A percentile compares a stretch with the other conserved stretches of the same genome.
phyloP scores from a whole-genome alignment of 2,113 vertebrate genomes.

The Antigone vipio region DNA sequence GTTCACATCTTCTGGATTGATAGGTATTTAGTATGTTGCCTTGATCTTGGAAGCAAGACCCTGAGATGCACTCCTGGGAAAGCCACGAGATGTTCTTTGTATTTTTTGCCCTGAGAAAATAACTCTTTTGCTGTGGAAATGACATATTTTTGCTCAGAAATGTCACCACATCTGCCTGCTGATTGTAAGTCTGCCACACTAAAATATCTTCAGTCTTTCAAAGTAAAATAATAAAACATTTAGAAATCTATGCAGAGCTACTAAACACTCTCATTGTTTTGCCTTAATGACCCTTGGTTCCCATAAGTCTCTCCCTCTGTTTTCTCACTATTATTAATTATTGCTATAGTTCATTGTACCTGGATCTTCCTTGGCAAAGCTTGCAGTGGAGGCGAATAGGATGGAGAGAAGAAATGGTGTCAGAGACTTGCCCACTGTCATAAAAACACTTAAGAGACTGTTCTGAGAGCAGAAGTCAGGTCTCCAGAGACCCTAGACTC shows the following conservation, averaged over 20 bases:
- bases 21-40: conserved; percentile 30
- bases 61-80: conserved; percentile 40
- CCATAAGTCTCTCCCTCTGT: neutral
- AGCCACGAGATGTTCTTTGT: neutral
- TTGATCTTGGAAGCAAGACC: conserved; percentile 40
- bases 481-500: neutral
- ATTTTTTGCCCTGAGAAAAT: conserved; percentile 4
- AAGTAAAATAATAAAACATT: conserved; percentile 21
- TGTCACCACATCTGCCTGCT: neutral
- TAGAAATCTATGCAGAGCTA: neutral
- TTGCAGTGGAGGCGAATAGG: neutral
- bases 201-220: neutral
- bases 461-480: neutral
- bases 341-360: neutral
- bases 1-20: neutral
- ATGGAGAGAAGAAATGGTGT: neutral
- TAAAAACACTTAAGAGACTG: neutral
- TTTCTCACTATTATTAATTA: neutral
- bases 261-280: neutral
- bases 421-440: neutral
- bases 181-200: neutral
- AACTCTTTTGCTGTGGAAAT: neutral
- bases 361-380: neutral
- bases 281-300: neutral
- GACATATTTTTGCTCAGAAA: neutral